A percentile compares a stretch with the other conserved stretches of the same genome.
phyloP scores from a whole-genome alignment of 2,888 invertebrate genomes.

The Phlogophora meticulosa region DNA sequence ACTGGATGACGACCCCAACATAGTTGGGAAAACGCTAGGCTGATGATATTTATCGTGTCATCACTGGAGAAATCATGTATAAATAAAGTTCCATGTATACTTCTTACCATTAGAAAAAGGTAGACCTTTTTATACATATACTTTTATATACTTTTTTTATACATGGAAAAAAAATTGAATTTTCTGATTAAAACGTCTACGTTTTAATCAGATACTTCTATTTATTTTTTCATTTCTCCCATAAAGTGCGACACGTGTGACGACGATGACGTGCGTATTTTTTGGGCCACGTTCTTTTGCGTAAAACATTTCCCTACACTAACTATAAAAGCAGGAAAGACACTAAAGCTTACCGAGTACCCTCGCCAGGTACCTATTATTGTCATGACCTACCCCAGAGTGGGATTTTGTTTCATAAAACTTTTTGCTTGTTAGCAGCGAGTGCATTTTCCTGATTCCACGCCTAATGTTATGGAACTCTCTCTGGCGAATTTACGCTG shows the following conservation, averaged over 20 bases:
- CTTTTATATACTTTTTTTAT: no score
- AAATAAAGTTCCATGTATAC: no score
- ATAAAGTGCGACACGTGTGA: slow-evolving; percentile 34
- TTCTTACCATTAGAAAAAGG: no score
- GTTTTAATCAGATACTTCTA: no score
- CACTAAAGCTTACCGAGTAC: slow-evolving; percentile 42
- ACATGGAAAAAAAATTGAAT: no score
- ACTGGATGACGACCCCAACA: no score
- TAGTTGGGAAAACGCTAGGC: no score
- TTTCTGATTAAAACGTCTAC: no score
- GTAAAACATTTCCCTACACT: slow-evolving; percentile 50
- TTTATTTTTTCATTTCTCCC: no score
- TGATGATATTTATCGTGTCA: no score
- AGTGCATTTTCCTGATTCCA: slow-evolving; percentile 67
- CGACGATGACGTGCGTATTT: slow-evolving; percentile 37
- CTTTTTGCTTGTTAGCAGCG: slow-evolving; percentile 64
- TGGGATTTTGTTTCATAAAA: slow-evolving; percentile 64
- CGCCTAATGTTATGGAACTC: slow-evolving; percentile 70
- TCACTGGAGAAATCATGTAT: no score
- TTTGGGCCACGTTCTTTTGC: slow-evolving; percentile 50
- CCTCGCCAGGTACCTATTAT: slow-evolving; percentile 48
- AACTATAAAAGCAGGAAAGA: slow-evolving; percentile 39
- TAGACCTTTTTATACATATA: no score
- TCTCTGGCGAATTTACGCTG: slow-evolving; percentile 61
- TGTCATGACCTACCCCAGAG: slow-evolving; percentile 40